These are phyloP conservation scores for Junonia oenone DNA, from an alignment of 2,888 invertebrate genomes.

Conservation along the genomic window DNA sequence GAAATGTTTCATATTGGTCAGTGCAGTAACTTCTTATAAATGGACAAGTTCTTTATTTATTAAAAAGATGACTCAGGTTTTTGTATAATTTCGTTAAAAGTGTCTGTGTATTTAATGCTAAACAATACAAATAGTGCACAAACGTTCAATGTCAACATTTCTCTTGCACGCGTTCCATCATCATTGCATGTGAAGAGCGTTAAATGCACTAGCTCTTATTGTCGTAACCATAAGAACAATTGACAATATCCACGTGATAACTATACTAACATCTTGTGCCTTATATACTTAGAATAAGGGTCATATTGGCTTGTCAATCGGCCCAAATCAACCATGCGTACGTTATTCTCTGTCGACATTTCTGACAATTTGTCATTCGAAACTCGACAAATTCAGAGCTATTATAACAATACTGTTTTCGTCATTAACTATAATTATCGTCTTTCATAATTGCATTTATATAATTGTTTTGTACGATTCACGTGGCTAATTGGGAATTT, in stretches of 20 bases:
- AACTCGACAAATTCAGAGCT: conserved; percentile 5
- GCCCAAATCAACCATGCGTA: conserved; percentile 6
- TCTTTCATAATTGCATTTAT: not conserved
- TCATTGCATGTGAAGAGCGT: not conserved
- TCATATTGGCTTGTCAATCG: not conserved
- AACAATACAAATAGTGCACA: not conserved
- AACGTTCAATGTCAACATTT: not conserved
- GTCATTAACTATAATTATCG: conserved; percentile 12
- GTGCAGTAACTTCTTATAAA: too few relatives aligned
- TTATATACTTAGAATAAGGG: not conserved
- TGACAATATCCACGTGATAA: not conserved
- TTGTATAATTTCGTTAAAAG: not conserved
- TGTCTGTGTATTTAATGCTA: not conserved
- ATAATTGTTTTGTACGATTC: not conserved
- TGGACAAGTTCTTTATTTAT: too few relatives aligned
- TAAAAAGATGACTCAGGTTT: too few relatives aligned
- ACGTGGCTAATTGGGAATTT: too few relatives aligned
- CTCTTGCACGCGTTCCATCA: not conserved
- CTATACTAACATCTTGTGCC: not conserved
- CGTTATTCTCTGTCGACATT: conserved; percentile 26
- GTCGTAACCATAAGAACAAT: not conserved
- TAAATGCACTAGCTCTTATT: not conserved
- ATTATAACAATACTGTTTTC: not conserved
- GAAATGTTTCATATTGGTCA: too few relatives aligned
- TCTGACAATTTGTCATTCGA: conserved; percentile 25